phyloP scores from a whole-genome alignment of 2,888 invertebrate genomes.

The Lasioglossum leucozonium region DNA sequence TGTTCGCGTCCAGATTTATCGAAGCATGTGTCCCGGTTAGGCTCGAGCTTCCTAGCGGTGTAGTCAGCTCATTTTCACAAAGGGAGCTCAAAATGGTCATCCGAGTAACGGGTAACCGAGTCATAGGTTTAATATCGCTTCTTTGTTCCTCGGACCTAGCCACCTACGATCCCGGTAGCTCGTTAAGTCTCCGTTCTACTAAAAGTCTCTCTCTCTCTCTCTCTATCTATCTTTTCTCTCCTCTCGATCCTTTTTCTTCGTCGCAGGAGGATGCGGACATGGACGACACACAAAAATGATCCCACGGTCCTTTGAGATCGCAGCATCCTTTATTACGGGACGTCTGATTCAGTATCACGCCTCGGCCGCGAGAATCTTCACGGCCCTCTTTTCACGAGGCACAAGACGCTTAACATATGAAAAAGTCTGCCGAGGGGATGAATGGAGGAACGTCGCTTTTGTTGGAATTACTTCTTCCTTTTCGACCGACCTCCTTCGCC shows the following conservation, averaged over 20 bases:
- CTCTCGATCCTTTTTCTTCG: conserved; percentile 31
- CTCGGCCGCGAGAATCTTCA: conserved; percentile 74
- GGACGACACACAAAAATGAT: conserved; percentile 75
- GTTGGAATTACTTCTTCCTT: conserved; percentile 70
- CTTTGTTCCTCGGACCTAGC: not conserved
- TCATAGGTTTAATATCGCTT: not conserved
- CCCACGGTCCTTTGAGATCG: conserved; percentile 82
- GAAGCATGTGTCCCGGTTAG: not conserved
- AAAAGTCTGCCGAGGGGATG: conserved; percentile 75
- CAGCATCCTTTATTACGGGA: conserved; percentile 83
- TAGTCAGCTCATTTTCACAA: conserved; percentile 11
- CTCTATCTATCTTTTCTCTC: not conserved
- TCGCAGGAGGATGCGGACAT: conserved; percentile 45
- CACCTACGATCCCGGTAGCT: not conserved
- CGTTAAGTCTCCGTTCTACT: conserved; percentile 18
- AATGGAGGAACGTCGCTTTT: conserved; percentile 77
- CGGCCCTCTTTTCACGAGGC: conserved; percentile 70
- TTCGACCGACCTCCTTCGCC: conserved; percentile 48
- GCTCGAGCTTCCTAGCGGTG: not conserved
- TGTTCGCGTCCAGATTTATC: not conserved
- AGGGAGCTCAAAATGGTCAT: not conserved
- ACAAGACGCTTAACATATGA: conserved; percentile 80
- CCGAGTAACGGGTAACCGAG: conserved; percentile 1
- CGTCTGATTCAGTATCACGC: conserved; percentile 84
- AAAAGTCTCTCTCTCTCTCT: not conserved